These are phyloP conservation scores for Myoxocephalus aenaeus DNA, from an alignment of 2,797 vertebrate genomes.

Conservation along the genomic window DNA sequence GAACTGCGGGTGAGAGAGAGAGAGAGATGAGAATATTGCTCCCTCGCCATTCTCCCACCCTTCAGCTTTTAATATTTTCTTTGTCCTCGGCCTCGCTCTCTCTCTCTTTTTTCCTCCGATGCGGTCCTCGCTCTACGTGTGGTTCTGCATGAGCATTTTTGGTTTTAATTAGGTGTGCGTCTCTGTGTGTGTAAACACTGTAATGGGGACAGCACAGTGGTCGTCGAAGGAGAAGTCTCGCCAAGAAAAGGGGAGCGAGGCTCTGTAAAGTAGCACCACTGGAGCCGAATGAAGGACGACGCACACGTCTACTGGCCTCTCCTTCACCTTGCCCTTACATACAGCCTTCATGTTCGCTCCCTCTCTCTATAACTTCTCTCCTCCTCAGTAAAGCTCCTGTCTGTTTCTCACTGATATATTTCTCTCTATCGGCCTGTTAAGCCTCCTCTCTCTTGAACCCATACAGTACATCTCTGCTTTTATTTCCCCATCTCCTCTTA, in stretches of 20 bases:
- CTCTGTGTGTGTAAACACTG: conserved; percentile 21
- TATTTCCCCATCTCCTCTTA: conserved; percentile 1
- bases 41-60: conserved; percentile 8
- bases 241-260: conserved; percentile 42
- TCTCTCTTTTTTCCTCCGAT: conserved; percentile 8
- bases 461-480: not conserved
- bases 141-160: conserved; percentile 43
- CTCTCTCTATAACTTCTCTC: conserved; percentile 10
- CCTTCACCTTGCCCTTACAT: conserved; percentile 51
- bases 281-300: conserved; percentile 45
- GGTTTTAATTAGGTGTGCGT: conserved; percentile 32
- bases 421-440: conserved; percentile 25
- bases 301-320: conserved; percentile 38
- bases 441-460: conserved; percentile 11
- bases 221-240: conserved; percentile 40
- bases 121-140: conserved; percentile 12
- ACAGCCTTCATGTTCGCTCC: conserved; percentile 17
- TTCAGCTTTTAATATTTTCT: conserved; percentile 42
- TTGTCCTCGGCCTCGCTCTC: conserved; percentile 21
- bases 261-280: conserved; percentile 16
- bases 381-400: conserved; percentile 24
- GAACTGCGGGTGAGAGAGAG: conserved; percentile 1
- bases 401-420: conserved; percentile 45
- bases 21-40: conserved; percentile 9
- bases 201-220: conserved; percentile 46